phyloP scores from a whole-genome alignment of 2,797 vertebrate genomes.

The Artibeus lituratus region DNA sequence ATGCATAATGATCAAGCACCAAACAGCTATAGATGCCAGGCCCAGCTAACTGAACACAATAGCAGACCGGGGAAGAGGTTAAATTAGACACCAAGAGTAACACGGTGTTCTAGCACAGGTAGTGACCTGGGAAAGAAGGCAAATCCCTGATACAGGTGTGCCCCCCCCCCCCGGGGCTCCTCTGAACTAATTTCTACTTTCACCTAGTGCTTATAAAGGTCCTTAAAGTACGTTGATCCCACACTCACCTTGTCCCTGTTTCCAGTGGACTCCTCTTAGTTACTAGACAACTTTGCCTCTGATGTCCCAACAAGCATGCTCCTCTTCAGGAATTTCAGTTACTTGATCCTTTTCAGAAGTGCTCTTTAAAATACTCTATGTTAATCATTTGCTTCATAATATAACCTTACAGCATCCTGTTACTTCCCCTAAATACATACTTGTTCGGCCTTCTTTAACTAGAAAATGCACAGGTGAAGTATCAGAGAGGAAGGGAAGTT shows the following conservation, averaged over 20 bases:
- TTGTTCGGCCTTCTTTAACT: not conserved
- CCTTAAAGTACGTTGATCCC: not conserved
- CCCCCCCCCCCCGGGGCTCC: too few relatives aligned
- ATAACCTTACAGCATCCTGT: not conserved
- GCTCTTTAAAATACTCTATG: not conserved
- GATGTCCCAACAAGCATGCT: not conserved
- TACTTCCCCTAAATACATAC: not conserved
- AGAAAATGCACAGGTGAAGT: not conserved
- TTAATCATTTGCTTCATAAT: not conserved
- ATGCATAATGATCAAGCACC: not conserved
- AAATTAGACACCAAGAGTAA: not conserved
- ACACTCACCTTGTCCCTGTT: not conserved
- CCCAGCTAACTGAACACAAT: not conserved
- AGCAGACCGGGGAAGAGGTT: not conserved
- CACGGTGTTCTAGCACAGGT: not conserved
- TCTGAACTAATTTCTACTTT: not conserved
- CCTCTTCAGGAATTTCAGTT: not conserved
- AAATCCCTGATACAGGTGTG: not conserved
- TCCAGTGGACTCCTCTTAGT: not conserved
- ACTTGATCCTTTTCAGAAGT: not conserved
- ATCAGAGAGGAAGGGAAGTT: not conserved
- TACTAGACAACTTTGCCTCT: not conserved
- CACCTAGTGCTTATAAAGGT: not conserved
- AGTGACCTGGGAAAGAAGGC: not conserved
- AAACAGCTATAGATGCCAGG: not conserved